These are phyloP conservation scores for Amia ocellicauda DNA, from an alignment of 2,113 vertebrate genomes.

Conservation along the genomic window DNA sequence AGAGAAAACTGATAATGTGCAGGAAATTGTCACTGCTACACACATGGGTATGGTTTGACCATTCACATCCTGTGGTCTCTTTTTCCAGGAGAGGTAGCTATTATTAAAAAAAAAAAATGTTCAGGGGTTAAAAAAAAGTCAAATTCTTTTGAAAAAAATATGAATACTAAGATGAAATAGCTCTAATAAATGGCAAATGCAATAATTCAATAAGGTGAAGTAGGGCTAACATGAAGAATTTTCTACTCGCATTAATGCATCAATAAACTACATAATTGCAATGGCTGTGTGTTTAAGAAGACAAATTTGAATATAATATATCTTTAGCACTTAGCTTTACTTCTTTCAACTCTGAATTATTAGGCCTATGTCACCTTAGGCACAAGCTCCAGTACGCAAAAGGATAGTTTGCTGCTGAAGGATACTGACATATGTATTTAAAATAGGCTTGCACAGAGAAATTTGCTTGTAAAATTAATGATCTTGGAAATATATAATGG, in stretches of 20 bases:
- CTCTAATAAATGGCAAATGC: too few species aligned
- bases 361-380: slow-evolving; percentile 65
- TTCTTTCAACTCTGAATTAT: slow-evolving; percentile 59
- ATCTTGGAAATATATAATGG: slow-evolving; percentile 61
- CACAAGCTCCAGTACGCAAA: slow-evolving; percentile 56
- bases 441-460: slow-evolving; percentile 65
- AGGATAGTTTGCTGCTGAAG: slow-evolving; percentile 50
- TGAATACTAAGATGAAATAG: too few species aligned
- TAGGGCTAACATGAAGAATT: neutral
- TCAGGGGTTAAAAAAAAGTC: too few species aligned
- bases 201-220: neutral
- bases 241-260: slow-evolving; percentile 53
- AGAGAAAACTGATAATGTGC: too few species aligned
- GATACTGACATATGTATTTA: slow-evolving; percentile 62
- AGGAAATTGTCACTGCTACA: too few species aligned
- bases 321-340: slow-evolving; percentile 58
- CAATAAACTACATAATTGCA: slow-evolving; percentile 47
- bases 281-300: slow-evolving; percentile 57
- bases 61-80: too few species aligned
- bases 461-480: slow-evolving; percentile 73
- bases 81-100: too few species aligned
- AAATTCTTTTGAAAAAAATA: too few species aligned
- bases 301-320: slow-evolving; percentile 66
- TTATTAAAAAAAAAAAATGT: too few species aligned
- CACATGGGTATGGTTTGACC: too few species aligned